Evolutionary conservation across 2,113 vertebrate species (phyloP).

Genomic region (Anoura caudifer): DNA sequence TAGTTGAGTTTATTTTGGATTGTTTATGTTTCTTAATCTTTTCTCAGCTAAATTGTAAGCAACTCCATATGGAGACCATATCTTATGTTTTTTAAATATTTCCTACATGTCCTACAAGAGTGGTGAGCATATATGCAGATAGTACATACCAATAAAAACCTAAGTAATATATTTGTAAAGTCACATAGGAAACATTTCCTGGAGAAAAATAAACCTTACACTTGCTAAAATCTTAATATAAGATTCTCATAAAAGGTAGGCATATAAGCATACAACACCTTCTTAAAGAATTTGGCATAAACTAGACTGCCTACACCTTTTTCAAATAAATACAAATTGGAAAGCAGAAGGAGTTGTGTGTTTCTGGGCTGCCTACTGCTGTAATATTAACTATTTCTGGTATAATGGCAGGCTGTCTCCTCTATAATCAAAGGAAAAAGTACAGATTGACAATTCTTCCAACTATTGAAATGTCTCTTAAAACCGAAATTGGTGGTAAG

Average conservation of each 20-base stretch:
- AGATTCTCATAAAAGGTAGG: conserved; percentile 29
- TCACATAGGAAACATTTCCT: conserved; percentile 19
- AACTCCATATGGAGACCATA: background rate
- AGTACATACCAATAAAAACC: background rate
- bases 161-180: conserved; percentile 25
- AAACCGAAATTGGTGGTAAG: conserved; percentile 60
- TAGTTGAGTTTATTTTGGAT: conserved; percentile 8
- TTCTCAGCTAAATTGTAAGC: background rate
- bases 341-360: conserved; percentile 49
- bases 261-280: background rate
- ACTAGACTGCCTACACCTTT: conserved; percentile 27
- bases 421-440: conserved; percentile 67
- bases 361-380: conserved; percentile 53
- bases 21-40: background rate
- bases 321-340: conserved; percentile 48
- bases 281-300: conserved; percentile 43
- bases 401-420: conserved; percentile 64
- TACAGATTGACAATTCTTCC: conserved; percentile 61
- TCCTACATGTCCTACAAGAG: background rate
- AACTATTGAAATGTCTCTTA: conserved; percentile 33
- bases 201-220: conserved; percentile 16
- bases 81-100: background rate
- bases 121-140: background rate
- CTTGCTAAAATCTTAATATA: conserved; percentile 13
- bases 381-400: conserved; percentile 69